phyloP scores from a whole-genome alignment of 2,888 invertebrate genomes.

The Metallyticus violacea region DNA sequence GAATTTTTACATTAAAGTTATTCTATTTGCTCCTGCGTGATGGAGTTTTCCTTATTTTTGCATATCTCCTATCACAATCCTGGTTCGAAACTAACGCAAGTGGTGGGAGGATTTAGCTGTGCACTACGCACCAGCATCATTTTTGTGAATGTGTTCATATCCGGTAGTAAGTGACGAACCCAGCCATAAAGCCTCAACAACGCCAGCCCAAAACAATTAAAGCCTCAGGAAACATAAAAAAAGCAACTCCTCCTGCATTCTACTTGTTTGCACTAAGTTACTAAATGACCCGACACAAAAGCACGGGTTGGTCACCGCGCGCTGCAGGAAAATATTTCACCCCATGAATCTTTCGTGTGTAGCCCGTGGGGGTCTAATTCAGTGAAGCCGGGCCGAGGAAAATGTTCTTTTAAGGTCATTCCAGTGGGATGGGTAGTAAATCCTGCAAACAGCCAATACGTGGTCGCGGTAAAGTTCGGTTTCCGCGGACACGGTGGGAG shows the following conservation, averaged over 20 bases:
- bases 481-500: not conserved
- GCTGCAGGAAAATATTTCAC: not conserved
- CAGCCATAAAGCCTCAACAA: not conserved
- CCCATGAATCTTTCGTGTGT: not conserved
- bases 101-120: not conserved
- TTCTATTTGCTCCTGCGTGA: too few relatives aligned
- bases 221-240: not conserved
- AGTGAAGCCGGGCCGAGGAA: not conserved
- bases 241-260: not conserved
- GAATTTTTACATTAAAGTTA: too few relatives aligned
- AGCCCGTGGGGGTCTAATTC: not conserved
- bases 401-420: not conserved
- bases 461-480: not conserved
- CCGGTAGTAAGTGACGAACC: not conserved
- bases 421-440: not conserved
- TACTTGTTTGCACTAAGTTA: not conserved
- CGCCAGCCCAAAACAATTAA: not conserved
- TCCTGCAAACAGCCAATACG: not conserved
- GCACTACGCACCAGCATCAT: not conserved
- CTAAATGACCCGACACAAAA: not conserved
- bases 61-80: not conserved
- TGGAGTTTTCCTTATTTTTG: too few relatives aligned
- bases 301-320: too few relatives aligned
- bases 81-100: too few relatives aligned
- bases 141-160: not conserved